These are phyloP conservation scores for Lypha dubia DNA, from an alignment of 2,888 invertebrate genomes.

Conservation along the genomic window DNA sequence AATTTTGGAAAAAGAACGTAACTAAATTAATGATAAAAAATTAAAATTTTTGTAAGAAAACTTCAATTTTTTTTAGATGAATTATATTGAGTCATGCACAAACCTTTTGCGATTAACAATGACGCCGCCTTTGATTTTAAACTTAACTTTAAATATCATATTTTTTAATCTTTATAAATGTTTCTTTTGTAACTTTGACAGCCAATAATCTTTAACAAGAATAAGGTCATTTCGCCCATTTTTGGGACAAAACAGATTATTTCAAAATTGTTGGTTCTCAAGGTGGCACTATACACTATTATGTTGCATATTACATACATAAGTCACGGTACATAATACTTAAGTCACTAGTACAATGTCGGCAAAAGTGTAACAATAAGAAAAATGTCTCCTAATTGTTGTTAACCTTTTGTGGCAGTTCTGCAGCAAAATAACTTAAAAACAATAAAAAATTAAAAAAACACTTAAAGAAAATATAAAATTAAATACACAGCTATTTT, in stretches of 20 bases:
- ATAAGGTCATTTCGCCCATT: slow-evolving; percentile 39
- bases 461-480: background rate
- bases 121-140: background rate
- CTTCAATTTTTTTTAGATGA: background rate
- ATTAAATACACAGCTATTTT: slow-evolving; percentile 20
- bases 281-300: slow-evolving; percentile 18
- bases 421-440: slow-evolving; percentile 16
- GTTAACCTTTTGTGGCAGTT: slow-evolving; percentile 46
- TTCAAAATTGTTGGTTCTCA: slow-evolving; percentile 12
- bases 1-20: too few relatives aligned
- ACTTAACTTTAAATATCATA: background rate
- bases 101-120: background rate
- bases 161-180: background rate
- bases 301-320: slow-evolving; percentile 33
- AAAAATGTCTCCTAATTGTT: slow-evolving; percentile 48
- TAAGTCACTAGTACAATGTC: background rate
- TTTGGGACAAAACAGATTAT: slow-evolving; percentile 36
- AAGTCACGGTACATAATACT: slow-evolving; percentile 6
- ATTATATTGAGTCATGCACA: background rate
- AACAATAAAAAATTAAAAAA: too few relatives aligned
- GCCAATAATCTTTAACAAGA: slow-evolving; percentile 1
- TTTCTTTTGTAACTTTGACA: background rate
- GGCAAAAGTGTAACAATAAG: slow-evolving; percentile 18
- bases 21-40: too few relatives aligned
- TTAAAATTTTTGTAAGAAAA: too few relatives aligned